Evolutionary conservation across 53 echinoderm and acorn worm species (phyloP).

Genomic region (Apostichopus leukothele): DNA sequence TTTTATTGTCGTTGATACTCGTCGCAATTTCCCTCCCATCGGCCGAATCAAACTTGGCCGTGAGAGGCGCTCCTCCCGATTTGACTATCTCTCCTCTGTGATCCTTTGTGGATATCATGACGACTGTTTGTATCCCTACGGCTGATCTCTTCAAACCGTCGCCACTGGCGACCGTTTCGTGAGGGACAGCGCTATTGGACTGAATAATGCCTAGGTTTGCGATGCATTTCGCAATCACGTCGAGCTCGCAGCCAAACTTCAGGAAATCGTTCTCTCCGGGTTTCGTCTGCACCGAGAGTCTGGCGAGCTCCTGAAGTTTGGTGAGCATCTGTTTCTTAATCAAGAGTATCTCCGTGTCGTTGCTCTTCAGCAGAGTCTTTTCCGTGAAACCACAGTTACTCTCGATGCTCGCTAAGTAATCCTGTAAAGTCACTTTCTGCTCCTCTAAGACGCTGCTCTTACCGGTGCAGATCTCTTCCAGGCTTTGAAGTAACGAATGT

Average conservation of each 20-base stretch:
- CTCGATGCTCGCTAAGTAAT: conserved; percentile 76
- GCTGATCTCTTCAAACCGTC: conserved; percentile 89
- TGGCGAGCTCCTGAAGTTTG: conserved; percentile 82
- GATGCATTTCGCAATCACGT: conserved; percentile 77
- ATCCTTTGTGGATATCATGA: conserved; percentile 87
- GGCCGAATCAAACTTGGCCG: conserved; percentile 75
- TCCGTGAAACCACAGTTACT: conserved; percentile 94
- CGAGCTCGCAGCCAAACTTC: conserved; percentile 66
- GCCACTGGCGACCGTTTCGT: conserved; percentile 84
- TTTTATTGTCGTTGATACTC: conserved; percentile 77
- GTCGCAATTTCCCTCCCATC: conserved; percentile 66
- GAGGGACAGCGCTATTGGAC: conserved; percentile 92
- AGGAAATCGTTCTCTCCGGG: conserved; percentile 96
- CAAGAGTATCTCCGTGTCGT: conserved; percentile 85
- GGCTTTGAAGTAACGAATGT: conserved; percentile 66
- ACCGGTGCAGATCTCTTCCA: conserved; percentile 75
- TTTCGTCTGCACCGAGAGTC: conserved; percentile 68
- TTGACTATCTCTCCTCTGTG: conserved; percentile 77
- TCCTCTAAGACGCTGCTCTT: conserved; percentile 86
- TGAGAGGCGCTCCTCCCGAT: conserved; percentile 71
- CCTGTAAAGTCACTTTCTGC: conserved; percentile 70
- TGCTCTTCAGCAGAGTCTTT: conserved; percentile 80
- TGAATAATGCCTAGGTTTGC: conserved; percentile 78
- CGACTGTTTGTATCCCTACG: conserved; percentile 80
- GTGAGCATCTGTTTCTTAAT: conserved; percentile 95